Conservation (phyloP, 2,888 invertebrate genomes). For the Rhingia campestris region DNA sequence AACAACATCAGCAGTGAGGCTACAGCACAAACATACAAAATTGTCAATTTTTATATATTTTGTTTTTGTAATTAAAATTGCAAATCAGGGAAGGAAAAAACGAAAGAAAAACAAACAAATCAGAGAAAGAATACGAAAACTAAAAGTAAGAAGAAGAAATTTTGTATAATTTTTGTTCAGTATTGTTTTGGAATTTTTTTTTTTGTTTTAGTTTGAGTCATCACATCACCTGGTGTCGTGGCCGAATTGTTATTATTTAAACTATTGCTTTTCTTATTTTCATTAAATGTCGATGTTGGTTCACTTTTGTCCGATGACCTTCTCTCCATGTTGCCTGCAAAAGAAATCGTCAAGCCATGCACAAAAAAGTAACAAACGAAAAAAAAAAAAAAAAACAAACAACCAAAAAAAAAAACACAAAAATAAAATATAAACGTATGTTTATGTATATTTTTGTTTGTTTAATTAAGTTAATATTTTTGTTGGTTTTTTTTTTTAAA, state of each 20-base stretch:
- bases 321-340: slow-evolving; percentile 83
- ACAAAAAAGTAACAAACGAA: slow-evolving; percentile 77
- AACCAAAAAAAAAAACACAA: slow-evolving; percentile 61
- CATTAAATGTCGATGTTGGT: slow-evolving; percentile 82
- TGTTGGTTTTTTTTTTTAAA: slow-evolving; percentile 1
- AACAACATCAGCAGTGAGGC: slow-evolving; percentile 45
- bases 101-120: neutral
- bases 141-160: slow-evolving; percentile 44
- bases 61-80: slow-evolving; percentile 41
- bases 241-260: slow-evolving; percentile 83
- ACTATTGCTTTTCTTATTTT: slow-evolving; percentile 83
- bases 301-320: slow-evolving; percentile 83
- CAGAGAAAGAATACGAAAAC: slow-evolving; percentile 15
- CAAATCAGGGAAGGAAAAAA: slow-evolving; percentile 32
- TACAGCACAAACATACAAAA: slow-evolving; percentile 27
- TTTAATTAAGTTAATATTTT: slow-evolving; percentile 28
- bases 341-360: slow-evolving; percentile 83
- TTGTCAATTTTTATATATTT: slow-evolving; percentile 12
- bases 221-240: slow-evolving; percentile 82
- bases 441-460: slow-evolving; percentile 62
- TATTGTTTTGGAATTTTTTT: slow-evolving; percentile 28
- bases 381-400: slow-evolving; percentile 69
- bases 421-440: slow-evolving; percentile 55
- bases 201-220: slow-evolving; percentile 58
- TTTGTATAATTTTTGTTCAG: slow-evolving; percentile 12